phyloP scores from a whole-genome alignment of 2,797 vertebrate species.

The Tenualosa thibaudeaui region DNA sequence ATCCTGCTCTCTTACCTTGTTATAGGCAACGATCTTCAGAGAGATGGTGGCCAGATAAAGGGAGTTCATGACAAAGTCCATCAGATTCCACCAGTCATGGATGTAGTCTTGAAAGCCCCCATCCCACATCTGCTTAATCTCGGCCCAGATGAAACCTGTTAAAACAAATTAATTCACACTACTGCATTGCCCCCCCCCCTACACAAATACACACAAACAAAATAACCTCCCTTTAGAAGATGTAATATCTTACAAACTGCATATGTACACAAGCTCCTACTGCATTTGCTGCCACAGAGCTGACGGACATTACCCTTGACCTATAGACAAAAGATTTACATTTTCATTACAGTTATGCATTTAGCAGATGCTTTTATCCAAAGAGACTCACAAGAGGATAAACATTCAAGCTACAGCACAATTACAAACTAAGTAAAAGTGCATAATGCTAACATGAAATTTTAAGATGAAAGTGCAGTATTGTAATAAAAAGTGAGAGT shows the following conservation, averaged over 20 bases:
- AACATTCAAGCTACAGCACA: too few species aligned
- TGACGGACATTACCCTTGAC: neutral
- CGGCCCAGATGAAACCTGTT: conserved; percentile 97
- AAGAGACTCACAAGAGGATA: too few species aligned
- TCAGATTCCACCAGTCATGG: conserved; percentile 99
- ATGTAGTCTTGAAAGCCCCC: conserved; percentile 97
- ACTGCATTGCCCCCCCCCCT: neutral
- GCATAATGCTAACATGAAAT: too few species aligned
- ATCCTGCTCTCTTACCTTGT: conserved; percentile 77
- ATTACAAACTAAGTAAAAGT: too few species aligned
- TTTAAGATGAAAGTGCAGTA: too few species aligned
- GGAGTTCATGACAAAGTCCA: conserved; percentile 99
- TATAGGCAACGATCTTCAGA: conserved; percentile 93
- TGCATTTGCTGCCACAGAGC: neutral
- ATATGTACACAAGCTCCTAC: neutral
- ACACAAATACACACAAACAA: neutral
- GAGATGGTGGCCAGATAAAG: conserved; percentile 97
- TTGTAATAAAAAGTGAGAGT: too few species aligned
- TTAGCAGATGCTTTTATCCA: too few species aligned
- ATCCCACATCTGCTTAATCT: conserved; percentile 99
- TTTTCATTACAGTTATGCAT: too few species aligned
- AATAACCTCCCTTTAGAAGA: neutral
- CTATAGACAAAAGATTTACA: neutral
- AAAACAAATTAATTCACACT: conserved; percentile 59
- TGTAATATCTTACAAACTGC: neutral